phyloP scores from a whole-genome alignment of 1,140 invertebrate species.

The Bombus huntii region DNA sequence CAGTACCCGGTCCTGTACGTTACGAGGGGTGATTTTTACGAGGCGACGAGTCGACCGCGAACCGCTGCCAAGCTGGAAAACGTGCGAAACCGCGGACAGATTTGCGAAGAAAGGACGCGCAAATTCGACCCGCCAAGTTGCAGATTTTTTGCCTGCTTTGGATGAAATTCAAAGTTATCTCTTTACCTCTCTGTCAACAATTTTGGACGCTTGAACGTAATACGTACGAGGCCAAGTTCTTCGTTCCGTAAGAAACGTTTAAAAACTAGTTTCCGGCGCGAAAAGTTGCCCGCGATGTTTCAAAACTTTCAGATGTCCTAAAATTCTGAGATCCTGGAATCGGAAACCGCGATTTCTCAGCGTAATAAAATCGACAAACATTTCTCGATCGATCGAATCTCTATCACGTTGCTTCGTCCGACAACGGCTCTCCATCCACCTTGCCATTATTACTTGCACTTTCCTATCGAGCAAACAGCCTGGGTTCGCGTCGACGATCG shows the following conservation, averaged over 20 bases:
- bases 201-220: neutral
- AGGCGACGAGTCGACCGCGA: neutral
- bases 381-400: neutral
- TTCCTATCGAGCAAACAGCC: constrained; percentile 11
- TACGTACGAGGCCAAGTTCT: too few species aligned
- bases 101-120: too few species aligned
- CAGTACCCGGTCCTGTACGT: fast-evolving
- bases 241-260: too few species aligned
- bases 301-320: too few species aligned
- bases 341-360: neutral
- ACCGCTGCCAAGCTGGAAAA: neutral
- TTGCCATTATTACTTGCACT: constrained; percentile 21
- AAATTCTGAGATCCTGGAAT: neutral
- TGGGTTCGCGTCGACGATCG: neutral
- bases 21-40: constrained; percentile 3
- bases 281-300: too few species aligned
- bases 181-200: neutral
- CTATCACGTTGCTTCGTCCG: neutral
- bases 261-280: too few species aligned
- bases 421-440: neutral
- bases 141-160: neutral
- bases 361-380: neutral
- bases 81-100: neutral
- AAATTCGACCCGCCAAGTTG: neutral
- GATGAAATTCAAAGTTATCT: neutral